These are phyloP conservation scores for Leptocoma aspasia DNA, from an alignment of 2,113 vertebrate genomes.

Conservation along the genomic window DNA sequence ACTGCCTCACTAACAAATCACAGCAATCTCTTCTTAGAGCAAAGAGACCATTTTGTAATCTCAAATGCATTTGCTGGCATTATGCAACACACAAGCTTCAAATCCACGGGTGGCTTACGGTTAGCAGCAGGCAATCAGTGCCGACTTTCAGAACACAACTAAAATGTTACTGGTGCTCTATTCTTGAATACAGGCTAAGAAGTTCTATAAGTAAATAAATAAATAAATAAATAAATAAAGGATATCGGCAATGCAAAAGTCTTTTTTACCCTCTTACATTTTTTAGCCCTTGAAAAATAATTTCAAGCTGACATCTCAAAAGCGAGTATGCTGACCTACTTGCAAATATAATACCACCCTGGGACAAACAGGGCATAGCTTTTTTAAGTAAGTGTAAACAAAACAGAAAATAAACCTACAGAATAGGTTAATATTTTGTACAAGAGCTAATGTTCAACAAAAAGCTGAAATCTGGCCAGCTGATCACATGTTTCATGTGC, in stretches of 20 bases:
- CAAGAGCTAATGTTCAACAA: constrained; percentile 29
- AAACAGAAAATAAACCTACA: constrained; percentile 20
- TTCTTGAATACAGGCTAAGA: neutral
- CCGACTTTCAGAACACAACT: neutral
- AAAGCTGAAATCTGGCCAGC: constrained; percentile 21
- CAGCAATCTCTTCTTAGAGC: constrained; percentile 10
- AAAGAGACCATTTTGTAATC: constrained; percentile 37
- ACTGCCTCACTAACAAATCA: neutral
- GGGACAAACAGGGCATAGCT: constrained; percentile 23
- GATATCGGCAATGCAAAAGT: neutral
- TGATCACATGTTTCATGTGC: neutral
- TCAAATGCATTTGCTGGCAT: neutral
- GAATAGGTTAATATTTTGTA: constrained; percentile 39
- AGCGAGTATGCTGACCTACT: neutral
- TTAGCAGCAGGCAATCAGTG: neutral
- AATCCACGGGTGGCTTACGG: neutral
- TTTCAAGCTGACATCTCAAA: neutral
- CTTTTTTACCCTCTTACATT: neutral
- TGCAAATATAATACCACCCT: neutral
- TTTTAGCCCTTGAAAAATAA: neutral
- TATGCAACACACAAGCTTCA: constrained; percentile 13
- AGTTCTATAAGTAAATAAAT: neutral
- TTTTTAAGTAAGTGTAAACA: constrained; percentile 1
- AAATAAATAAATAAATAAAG: neutral
- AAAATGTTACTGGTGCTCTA: neutral